Base-by-base conservation (phyloP, 2,888 invertebrate species). In the Protodeltote pygarga region DNA sequence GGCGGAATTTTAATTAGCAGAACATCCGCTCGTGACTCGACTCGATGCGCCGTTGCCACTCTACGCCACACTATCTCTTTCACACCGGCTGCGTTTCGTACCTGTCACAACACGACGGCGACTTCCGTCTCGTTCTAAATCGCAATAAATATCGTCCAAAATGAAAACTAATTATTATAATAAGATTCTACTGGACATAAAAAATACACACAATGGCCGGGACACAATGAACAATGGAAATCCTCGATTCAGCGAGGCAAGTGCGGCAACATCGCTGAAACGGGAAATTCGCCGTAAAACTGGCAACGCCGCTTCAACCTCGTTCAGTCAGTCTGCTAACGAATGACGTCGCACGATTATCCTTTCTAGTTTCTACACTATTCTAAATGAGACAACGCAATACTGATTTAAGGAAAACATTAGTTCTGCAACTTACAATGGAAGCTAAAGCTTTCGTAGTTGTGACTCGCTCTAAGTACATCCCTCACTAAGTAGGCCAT, bases 1-100 rank as follows among this genome's bases (percentile, higher is more conserved):
- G 91, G 90, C 92, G 90, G 92, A 92, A 92, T 92, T 91, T 92
- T 92, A 92, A 92, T 92, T 92, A 92, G 89, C 89, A 90, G 92
- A 91, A 92, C 90, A 92, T 92, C 92, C 92, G 92, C 89, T 91
- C 90, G 85, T 87, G 85, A 87, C 85, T 87, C 75, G 80, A 76
- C 79, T 73, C 75, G 79, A 83, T 79, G 89, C 90, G 86, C 75
- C 77, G 91, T 89, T 91, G 91, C 89, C 91, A 85, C 80, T 79
- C 75, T 77, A 79, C 74, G 55, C 62, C 73, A 67, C 67, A 67
- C 77, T 75, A 63, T 87, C 87, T 80, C 87, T 75, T 76, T 90
- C 83, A 37, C 78, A 74, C 85, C 52, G 51, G 54, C 53, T 54
- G 64, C 59, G 59, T 64, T 67, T 59, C 41, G 54, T 69, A 65